Conservation (phyloP, 2,888 invertebrate species). For the Diarsia brunnea region DNA sequence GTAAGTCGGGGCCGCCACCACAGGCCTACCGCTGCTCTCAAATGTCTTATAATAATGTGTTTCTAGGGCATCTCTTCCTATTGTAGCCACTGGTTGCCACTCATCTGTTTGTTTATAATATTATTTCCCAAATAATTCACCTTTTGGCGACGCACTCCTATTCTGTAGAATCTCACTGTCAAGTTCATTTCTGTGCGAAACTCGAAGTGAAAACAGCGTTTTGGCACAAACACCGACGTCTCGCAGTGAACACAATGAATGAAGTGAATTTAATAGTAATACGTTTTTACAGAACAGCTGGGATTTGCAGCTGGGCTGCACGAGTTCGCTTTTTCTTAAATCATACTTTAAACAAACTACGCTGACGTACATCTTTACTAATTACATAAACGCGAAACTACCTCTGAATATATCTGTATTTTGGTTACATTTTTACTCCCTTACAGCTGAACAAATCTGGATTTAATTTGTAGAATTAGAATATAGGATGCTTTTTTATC, state of each 20-base stretch:
- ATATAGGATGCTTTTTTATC: no score
- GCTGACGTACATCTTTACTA: no score
- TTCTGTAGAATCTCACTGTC: conserved; percentile 29
- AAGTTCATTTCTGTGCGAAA: conserved; percentile 28
- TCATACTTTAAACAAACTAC: neutral
- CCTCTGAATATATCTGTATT: no score
- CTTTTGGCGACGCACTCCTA: neutral
- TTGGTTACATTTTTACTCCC: no score
- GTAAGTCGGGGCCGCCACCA: no score
- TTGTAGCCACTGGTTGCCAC: no score
- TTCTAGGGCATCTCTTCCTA: no score
- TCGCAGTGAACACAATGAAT: neutral
- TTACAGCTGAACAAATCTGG: no score
- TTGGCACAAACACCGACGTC: conserved; percentile 30
- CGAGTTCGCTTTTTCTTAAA: neutral
- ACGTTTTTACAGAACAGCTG: conserved; percentile 29
- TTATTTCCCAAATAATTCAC: neutral
- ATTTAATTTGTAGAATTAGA: no score
- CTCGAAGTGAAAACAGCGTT: conserved; percentile 15
- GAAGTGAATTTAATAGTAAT: neutral
- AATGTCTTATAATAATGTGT: no score
- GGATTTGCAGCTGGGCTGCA: neutral
- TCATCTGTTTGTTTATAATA: neutral
- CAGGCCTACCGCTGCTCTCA: no score
- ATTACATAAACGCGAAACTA: no score